Evolutionary conservation across 2,888 invertebrate species (phyloP), one percentile per base, ranked within the genome.

Genomic region (Drosophila borborema): DNA sequence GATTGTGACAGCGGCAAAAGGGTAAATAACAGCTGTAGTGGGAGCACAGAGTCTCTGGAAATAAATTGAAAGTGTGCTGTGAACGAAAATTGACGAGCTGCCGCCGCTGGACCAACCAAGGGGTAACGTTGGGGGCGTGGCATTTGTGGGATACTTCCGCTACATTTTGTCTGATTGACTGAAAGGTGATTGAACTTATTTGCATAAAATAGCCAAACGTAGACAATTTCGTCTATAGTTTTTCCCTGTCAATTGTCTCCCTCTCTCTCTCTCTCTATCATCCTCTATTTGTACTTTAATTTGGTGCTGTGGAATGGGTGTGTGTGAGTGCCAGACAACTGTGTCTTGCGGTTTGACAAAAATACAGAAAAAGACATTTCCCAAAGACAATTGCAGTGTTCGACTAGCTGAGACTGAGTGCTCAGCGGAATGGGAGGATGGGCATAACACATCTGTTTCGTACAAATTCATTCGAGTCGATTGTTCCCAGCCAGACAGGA

Each of bases 151-250:
- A 64, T 72, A 58, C 74, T 74, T 72, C 74, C 68, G 75, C 64
- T 67, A 63, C 66, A 77, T 58, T 86, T 74, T 74, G 72, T 81
- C 85, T 75, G 78, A 82, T 86, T 85, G 82, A 86, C 71, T 68
- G 74, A 75, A 75, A 81, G 86, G 86, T 86, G 89, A 86, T 83
- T 88, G 84, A 90, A 88, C 83, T 81, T 83, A 87, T 90, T 90
- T 88, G 80, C 90, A 88, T 90, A 81, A 90, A 77, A 81, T 81
- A 70, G 70, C 78, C 75, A 74, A 81, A 60, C 55, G 61, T 71
- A 72, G 67, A 74, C 75, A 61, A 55, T 20, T 49, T 40, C 49
- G 20, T 18, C 58, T 23, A n/a, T 46, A 49, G 62, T 53, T 23
- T 38, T 53, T 51, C 63, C 28, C 18, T 60, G 34, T 20, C 45